phyloP scores from a whole-genome alignment of 2,888 invertebrate genomes.

The Odontomyia ornata region DNA sequence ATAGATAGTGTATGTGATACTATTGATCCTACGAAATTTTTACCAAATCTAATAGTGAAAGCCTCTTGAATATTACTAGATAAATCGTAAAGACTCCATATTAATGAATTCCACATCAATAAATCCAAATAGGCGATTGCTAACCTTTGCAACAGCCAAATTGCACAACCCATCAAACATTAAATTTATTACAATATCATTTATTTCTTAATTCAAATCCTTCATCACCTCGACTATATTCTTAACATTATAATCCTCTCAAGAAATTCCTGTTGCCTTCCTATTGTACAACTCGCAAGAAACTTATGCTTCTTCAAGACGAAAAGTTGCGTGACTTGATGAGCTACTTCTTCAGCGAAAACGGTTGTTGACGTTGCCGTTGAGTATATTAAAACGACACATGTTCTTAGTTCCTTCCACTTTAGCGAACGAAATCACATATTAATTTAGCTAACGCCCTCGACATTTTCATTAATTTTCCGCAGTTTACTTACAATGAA shows the following conservation, averaged over 20 bases:
- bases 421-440: conserved; percentile 27
- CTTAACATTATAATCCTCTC: background rate
- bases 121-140: too few species aligned
- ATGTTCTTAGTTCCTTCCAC: conserved; percentile 9
- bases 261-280: background rate
- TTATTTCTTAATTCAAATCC: too few species aligned
- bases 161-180: too few species aligned
- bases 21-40: too few species aligned
- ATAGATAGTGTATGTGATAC: too few species aligned
- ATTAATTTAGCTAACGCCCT: conserved; percentile 26
- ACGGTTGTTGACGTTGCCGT: background rate
- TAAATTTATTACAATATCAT: too few species aligned
- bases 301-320: background rate
- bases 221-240: background rate
- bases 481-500: conserved; percentile 14
- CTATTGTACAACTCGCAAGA: background rate
- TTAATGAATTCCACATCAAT: too few species aligned
- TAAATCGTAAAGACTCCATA: too few species aligned
- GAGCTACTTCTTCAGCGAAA: conserved; percentile 11
- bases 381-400: conserved; percentile 12
- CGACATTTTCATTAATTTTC: conserved; percentile 33
- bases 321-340: conserved; percentile 38
- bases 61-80: too few species aligned
- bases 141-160: too few species aligned
- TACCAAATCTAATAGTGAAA: too few species aligned